Percentiles rank a stretch among this genome's conserved stretches.
These are phyloP conservation scores for Diplosoma virens DNA, from an alignment of 23 tunicate species.

Conservation along the genomic window DNA sequence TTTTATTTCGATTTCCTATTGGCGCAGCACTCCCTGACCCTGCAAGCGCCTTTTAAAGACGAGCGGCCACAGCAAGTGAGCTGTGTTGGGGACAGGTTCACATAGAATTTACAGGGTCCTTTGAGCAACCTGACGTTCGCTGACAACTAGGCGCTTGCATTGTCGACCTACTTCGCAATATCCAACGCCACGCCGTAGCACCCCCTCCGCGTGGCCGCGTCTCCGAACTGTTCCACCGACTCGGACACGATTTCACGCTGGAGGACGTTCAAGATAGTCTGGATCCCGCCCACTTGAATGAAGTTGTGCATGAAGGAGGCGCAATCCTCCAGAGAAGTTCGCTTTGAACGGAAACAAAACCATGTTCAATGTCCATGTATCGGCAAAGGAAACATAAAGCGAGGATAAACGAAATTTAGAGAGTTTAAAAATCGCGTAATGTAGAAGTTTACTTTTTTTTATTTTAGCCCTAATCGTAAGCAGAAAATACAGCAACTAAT, in stretches of 20 bases:
- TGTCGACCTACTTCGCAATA: slow-evolving; percentile 60
- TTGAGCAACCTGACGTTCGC: not conserved
- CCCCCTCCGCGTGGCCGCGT: slow-evolving; percentile 67
- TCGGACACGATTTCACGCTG: slow-evolving; percentile 74
- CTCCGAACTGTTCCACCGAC: slow-evolving; percentile 50
- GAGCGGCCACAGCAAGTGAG: too few species aligned
- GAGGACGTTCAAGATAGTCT: slow-evolving; percentile 54
- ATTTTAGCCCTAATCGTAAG: too few species aligned
- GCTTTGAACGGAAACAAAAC: slow-evolving; percentile 12
- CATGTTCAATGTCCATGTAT: too few species aligned
- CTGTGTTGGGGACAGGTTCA: not conserved
- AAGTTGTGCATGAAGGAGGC: slow-evolving; percentile 43
- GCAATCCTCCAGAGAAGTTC: slow-evolving; percentile 18
- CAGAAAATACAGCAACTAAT: too few species aligned
- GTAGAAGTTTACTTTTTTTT: too few species aligned
- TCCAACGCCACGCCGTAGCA: slow-evolving; percentile 61
- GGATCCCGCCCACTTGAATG: slow-evolving; percentile 54
- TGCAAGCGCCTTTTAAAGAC: too few species aligned
- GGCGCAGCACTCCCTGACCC: too few species aligned
- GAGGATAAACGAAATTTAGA: too few species aligned
- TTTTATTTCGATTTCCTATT: too few species aligned
- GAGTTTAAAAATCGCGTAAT: too few species aligned
- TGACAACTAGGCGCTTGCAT: not conserved
- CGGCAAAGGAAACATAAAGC: too few species aligned
- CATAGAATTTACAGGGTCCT: not conserved